Evolutionary conservation across 2,113 vertebrate genomes (phyloP).

Genomic region (Istiophorus platypterus): DNA sequence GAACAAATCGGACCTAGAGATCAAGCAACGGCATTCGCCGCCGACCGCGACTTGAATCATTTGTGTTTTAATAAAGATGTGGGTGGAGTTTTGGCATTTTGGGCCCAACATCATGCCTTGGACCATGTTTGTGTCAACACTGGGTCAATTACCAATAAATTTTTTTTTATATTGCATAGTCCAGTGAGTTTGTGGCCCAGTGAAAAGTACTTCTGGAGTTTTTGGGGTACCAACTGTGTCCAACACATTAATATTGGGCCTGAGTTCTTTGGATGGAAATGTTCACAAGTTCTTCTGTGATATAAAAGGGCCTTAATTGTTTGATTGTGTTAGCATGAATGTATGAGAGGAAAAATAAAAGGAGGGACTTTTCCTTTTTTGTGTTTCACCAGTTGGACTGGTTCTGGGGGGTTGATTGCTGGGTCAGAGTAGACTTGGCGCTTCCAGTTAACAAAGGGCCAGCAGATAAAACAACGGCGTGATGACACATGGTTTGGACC

Average conservation of each 20-base stretch:
- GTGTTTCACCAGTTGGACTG: slow-evolving; percentile 17
- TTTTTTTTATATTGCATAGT: background rate
- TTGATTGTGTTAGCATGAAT: background rate
- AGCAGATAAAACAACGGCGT: slow-evolving; percentile 25
- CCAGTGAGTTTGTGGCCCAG: background rate
- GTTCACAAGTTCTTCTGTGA: background rate
- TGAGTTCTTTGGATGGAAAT: background rate
- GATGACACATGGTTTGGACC: slow-evolving; percentile 46
- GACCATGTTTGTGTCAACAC: no score
- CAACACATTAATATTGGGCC: background rate
- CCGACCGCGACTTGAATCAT: background rate
- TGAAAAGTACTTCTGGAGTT: slow-evolving; percentile 1
- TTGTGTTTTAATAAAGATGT: no score
- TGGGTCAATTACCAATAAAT: no score
- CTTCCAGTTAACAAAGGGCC: slow-evolving; percentile 41
- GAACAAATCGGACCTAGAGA: background rate
- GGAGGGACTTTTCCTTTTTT: background rate
- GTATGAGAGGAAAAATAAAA: background rate
- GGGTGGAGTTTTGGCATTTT: no score
- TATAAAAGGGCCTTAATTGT: background rate
- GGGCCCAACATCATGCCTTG: no score
- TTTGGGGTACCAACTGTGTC: background rate
- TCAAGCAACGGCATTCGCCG: background rate
- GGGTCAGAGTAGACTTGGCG: slow-evolving; percentile 52
- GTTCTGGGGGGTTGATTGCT: background rate